Conservation (phyloP, 2,797 vertebrate genomes). For the Urosaurus nigricauda region DNA sequence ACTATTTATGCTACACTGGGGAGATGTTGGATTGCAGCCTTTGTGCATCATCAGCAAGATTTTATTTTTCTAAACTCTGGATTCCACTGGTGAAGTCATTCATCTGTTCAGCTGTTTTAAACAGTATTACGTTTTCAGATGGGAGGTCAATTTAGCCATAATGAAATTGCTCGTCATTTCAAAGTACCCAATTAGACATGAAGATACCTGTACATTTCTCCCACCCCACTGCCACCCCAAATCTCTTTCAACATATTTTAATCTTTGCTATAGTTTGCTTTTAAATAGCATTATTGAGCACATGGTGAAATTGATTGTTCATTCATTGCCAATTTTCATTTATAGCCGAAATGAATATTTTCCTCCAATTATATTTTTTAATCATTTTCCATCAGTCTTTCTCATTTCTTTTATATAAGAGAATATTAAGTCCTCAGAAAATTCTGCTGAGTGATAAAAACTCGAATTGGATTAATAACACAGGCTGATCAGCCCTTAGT, state of each 20-base stretch:
- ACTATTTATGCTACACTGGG: neutral
- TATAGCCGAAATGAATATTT: slow-evolving; percentile 72
- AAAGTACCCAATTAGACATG: slow-evolving; percentile 66
- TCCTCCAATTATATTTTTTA: slow-evolving; percentile 73
- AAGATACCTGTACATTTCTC: slow-evolving; percentile 50
- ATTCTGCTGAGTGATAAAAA: slow-evolving; percentile 66
- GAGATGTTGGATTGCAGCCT: neutral
- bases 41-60: neutral
- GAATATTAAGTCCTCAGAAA: slow-evolving; percentile 69
- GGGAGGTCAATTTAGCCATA: slow-evolving; percentile 59
- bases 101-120: slow-evolving; percentile 39
- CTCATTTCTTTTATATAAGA: slow-evolving; percentile 49
- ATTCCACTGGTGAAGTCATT: slow-evolving; percentile 47
- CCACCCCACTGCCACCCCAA: neutral
- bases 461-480: slow-evolving; percentile 57
- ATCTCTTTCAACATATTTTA: slow-evolving; percentile 68
- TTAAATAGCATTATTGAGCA: slow-evolving; percentile 64
- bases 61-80: slow-evolving; percentile 10
- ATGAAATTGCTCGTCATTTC: slow-evolving; percentile 62
- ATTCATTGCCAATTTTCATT: slow-evolving; percentile 73
- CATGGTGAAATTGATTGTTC: slow-evolving; percentile 61
- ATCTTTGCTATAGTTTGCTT: slow-evolving; percentile 62
- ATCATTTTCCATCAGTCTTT: slow-evolving; percentile 64
- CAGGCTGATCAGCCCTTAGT: slow-evolving; percentile 47
- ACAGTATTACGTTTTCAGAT: slow-evolving; percentile 41